Base-by-base conservation (phyloP, 2,888 invertebrate genomes). In the Oxystoma pomonae region DNA sequence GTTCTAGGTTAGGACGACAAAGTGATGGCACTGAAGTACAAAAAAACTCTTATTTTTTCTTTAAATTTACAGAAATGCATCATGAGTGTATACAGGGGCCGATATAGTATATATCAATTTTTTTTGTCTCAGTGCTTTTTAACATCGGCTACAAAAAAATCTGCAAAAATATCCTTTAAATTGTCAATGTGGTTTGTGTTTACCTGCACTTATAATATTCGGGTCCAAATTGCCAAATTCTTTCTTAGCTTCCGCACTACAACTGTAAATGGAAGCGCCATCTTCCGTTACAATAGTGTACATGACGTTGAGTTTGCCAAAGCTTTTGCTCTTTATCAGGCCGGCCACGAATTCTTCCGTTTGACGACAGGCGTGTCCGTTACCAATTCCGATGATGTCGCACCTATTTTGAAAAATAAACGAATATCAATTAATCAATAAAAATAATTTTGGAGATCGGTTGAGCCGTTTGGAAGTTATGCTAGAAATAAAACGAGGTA, bases 241-340 rank as follows among this genome's bases (percentile, higher is more conserved):
- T 79, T 88, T 87, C 70, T 87, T 86, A 0, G 96, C 97, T 76
- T 91, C 88, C 56, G 88, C 84, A 69, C 94, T 90, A 64, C 94
- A 90, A 12, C 96, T 96, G 79, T 97, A 97, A 72, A 96, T 90
- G 0, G 96, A 96, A 0, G 95, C 94, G 0, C 97, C 97, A 74
- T 90, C 87, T 80, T 97, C 97, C 60, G 90, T 91, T 0, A 96
- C 92, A 69, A 96, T 94, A 57, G 93, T 89, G 70, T 90, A 90
- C 1, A 86, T 86, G 2, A 91, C 83, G 66, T 85, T 81, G 7
- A 86, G 77, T 7, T 83, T 81, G 64, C 84, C 82, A 67, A 94
- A 85, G 60, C 80, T 76, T 1, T 83, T 80, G 0, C 76, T 74
- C 58, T 83, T 76, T 58, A 90, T 89, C 35, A 90, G 77, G 55